Conservation (phyloP, 2,797 vertebrate species). For the Oreochromis mossambicus region DNA sequence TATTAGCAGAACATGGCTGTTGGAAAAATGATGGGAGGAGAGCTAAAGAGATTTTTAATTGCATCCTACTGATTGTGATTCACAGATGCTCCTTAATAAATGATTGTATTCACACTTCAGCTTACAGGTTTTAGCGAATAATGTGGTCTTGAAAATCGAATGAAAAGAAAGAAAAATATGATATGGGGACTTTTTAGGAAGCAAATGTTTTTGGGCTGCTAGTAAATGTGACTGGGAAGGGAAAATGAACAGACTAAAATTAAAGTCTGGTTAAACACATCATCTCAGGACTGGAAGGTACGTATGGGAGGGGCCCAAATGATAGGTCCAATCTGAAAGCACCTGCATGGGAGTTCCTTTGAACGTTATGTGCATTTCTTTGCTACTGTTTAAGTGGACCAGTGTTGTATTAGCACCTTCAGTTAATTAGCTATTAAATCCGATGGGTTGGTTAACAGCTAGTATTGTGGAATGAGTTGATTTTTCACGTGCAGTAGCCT, state of each 20-base stretch:
- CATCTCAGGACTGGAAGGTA: neutral
- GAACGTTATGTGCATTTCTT: neutral
- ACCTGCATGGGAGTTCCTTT: neutral
- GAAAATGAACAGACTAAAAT: neutral
- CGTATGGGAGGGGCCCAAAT: neutral
- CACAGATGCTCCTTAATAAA: constrained; percentile 33
- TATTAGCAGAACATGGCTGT: constrained; percentile 85
- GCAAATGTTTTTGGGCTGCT: neutral
- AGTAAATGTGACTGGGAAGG: too few species aligned
- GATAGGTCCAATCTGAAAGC: neutral
- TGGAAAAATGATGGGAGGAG: constrained; percentile 59
- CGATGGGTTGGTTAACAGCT: neutral
- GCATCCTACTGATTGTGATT: constrained; percentile 74
- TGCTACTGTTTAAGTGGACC: neutral
- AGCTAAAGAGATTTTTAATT: constrained; percentile 77
- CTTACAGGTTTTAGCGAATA: neutral
- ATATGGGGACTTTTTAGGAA: neutral
- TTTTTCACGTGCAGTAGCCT: rapidly evolving
- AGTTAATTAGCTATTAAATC: neutral
- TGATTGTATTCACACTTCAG: neutral
- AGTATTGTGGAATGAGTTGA: neutral
- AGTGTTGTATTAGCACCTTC: neutral
- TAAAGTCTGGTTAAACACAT: neutral
- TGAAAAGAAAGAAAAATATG: neutral
- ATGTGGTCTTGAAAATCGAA: neutral